Percentiles rank a stretch among this genome's conserved stretches.
Evolutionary conservation across 2,888 invertebrate species (phyloP).

Genomic region (Chirona hameri): DNA sequence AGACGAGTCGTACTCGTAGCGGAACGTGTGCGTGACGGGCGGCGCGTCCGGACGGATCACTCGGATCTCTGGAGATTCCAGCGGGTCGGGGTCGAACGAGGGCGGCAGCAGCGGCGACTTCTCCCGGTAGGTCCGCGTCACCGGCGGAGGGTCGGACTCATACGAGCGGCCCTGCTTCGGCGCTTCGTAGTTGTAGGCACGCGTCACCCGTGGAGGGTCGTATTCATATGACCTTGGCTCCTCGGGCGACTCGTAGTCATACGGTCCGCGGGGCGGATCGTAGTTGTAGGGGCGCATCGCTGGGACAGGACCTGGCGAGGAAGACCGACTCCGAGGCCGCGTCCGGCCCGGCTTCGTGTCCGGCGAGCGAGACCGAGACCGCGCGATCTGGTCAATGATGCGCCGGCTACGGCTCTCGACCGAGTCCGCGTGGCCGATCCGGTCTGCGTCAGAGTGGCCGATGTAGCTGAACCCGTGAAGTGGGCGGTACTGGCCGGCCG

Average conservation of each 20-base stretch:
- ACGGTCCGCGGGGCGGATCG: not conserved
- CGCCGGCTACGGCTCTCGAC: not conserved
- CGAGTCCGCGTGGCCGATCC: not conserved
- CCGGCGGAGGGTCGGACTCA: not conserved
- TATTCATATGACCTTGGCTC: no score
- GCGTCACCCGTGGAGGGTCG: not conserved
- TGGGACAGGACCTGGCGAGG: not conserved
- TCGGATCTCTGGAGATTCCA: no score
- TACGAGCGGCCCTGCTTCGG: not conserved
- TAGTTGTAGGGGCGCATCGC: not conserved
- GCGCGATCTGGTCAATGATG: conserved; percentile 11
- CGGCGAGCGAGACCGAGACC: not conserved
- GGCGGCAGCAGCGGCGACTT: not conserved
- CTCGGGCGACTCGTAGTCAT: not conserved
- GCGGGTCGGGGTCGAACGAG: not conserved
- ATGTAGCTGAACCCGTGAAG: not conserved
- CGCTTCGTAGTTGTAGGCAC: not conserved
- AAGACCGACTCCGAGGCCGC: not conserved
- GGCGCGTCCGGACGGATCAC: not conserved
- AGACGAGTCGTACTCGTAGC: not conserved
- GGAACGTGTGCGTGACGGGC: not conserved
- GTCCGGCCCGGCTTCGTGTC: not conserved
- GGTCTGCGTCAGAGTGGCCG: not conserved
- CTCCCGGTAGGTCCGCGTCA: not conserved
- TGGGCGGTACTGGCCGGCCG: not conserved